Evolutionary conservation across 2,888 invertebrate genomes (phyloP).

Genomic region (Lypha dubia): DNA sequence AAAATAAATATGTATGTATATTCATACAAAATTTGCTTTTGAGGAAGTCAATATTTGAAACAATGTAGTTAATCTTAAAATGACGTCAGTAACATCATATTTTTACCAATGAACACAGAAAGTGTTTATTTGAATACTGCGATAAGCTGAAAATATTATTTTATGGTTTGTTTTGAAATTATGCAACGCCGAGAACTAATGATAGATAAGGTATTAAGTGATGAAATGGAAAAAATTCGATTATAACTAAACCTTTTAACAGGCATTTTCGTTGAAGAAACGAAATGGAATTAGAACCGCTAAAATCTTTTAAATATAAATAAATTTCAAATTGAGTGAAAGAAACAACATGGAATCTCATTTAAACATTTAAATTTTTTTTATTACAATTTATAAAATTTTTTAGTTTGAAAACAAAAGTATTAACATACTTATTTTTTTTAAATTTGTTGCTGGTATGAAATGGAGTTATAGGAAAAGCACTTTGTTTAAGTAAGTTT

Average conservation of each 20-base stretch:
- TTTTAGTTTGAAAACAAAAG: too few species aligned
- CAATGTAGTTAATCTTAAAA: slow-evolving; percentile 16
- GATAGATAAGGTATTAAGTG: background rate
- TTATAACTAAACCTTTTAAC: background rate
- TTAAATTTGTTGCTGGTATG: too few species aligned
- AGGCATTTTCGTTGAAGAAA: background rate
- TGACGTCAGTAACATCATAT: slow-evolving; percentile 13
- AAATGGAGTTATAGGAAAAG: too few species aligned
- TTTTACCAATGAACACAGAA: background rate
- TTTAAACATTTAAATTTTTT: too few species aligned
- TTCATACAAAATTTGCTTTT: slow-evolving; percentile 7
- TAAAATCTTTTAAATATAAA: background rate
- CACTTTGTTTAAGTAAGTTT: too few species aligned
- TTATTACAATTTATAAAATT: too few species aligned
- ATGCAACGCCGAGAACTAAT: background rate
- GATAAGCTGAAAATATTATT: slow-evolving; percentile 19
- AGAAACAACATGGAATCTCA: too few species aligned
- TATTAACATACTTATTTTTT: too few species aligned
- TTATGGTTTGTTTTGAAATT: background rate
- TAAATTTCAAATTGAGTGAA: background rate
- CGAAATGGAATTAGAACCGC: background rate
- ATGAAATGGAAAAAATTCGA: background rate
- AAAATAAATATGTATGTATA: background rate
- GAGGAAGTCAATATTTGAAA: slow-evolving; percentile 34
- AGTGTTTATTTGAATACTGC: background rate